These are phyloP conservation scores for Adelges cooleyi DNA, from an alignment of 1,140 invertebrate genomes.

Conservation along the genomic window DNA sequence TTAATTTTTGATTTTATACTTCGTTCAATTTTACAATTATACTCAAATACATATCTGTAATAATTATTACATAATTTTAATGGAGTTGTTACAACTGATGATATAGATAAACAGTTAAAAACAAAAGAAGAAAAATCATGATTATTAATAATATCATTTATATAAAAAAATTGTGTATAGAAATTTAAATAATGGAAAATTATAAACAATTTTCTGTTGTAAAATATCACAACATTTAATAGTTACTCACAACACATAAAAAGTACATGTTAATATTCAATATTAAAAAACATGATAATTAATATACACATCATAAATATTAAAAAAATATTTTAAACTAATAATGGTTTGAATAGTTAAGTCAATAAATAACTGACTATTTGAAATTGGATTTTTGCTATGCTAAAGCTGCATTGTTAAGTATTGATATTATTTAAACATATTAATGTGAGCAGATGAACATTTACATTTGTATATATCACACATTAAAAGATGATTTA, in stretches of 20 bases:
- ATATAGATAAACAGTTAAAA: no score
- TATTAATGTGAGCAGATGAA: background rate
- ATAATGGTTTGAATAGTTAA: no score
- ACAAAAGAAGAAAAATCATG: no score
- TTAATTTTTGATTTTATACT: no score
- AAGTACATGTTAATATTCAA: slow-evolving; percentile 7
- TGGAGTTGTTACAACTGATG: no score
- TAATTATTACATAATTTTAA: no score
- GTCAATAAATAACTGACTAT: slow-evolving; percentile 6
- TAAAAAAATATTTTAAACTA: slow-evolving; percentile 1
- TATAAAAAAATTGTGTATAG: no score
- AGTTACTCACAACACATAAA: slow-evolving; percentile 5
- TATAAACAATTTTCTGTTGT: no score
- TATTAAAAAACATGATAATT: background rate
- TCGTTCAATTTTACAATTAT: no score
- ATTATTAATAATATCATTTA: no score
- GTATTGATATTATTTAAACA: background rate
- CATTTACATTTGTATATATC: background rate
- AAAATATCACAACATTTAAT: slow-evolving; percentile 2
- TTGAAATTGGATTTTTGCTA: background rate
- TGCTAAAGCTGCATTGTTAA: background rate
- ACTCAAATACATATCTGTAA: no score
- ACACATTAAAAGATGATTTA: background rate
- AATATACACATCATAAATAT: background rate
- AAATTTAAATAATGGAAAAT: no score